Conservation (phyloP, 1,140 invertebrate species). For the Drosophila chauvacae region DNA sequence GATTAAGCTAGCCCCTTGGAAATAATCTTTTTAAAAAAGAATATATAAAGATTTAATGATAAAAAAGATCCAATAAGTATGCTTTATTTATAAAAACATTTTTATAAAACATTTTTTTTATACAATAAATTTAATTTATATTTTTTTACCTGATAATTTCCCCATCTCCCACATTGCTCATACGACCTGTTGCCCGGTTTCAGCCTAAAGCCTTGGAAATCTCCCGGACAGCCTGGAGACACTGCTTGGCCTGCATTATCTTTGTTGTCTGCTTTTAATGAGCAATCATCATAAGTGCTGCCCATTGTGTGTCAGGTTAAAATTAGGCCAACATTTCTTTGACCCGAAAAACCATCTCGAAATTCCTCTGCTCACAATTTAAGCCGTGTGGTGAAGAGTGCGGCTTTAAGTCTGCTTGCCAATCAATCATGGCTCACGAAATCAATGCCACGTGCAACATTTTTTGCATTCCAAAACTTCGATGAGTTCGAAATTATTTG, state of each 20-base stretch:
- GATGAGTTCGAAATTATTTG: slow-evolving; percentile 43
- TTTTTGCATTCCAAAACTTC: slow-evolving; percentile 30
- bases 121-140: background rate
- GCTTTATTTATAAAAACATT: too few species aligned
- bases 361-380: background rate
- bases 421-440: slow-evolving; percentile 39
- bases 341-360: background rate
- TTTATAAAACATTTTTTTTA: background rate
- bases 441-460: slow-evolving; percentile 47
- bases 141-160: background rate
- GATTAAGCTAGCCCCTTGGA: background rate
- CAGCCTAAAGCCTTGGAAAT: background rate
- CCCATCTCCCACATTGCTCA: background rate
- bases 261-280: background rate
- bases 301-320: background rate
- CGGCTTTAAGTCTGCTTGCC: slow-evolving; percentile 19
- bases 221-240: background rate
- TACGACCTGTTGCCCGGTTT: slow-evolving; percentile 6
- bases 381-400: background rate
- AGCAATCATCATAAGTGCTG: slow-evolving; percentile 25
- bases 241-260: too few species aligned
- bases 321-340: background rate
- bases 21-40: too few species aligned
- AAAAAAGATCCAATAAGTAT: too few species aligned
- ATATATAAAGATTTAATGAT: too few species aligned